Evolutionary conservation across 2,888 invertebrate species (phyloP), one percentile per base, ranked within the genome.

Genomic region (Dasysyrphus albostriatus): DNA sequence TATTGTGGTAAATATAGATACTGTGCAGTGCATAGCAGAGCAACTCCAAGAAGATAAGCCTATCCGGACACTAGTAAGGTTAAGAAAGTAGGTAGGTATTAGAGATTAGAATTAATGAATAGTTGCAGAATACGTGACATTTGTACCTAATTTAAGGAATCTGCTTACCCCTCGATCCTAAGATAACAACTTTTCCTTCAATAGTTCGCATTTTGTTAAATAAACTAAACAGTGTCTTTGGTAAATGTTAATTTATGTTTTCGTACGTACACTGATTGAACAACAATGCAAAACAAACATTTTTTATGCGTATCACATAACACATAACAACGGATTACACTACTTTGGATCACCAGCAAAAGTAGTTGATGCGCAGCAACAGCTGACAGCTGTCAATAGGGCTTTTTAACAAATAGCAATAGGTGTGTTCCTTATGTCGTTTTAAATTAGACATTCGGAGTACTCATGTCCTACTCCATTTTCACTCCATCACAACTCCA

Each of bases 121-220:
- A 24, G 24, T 24, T 24, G 24, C 3, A 3, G 24, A 24, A 24
- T 24, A 24, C 24, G 24, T 5, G 14, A n/a, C 2, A 54, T 14
- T 29, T 24, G 0, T 24, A 24, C 12, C 5, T 51, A 12, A 58
- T 19, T 7, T 2, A 34, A 37, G 42, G 6, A 51, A 39, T 61
- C 24, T 63, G 47, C 69, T 94, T 94, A 96, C 96, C 96, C 95
- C 96, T 95, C 70, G 96, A 94, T 75, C 98, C 98, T 81, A 98
- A 94, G 88, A 97, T 95, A 69, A 98, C 97, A 70, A 97, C 95
- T 95, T 98, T 98, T 83, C 96, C 97, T 92, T 96, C 96, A 88
- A 96, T 94, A 88, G 95, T 95, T 92, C 95, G 96, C 97, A 97
- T 97, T 83, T 65, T 84, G 16, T 42, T 69, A 3, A 14, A 32